Evolutionary conservation across 2,797 vertebrate species (phyloP).

Genomic region (Numenius phaeopus): DNA sequence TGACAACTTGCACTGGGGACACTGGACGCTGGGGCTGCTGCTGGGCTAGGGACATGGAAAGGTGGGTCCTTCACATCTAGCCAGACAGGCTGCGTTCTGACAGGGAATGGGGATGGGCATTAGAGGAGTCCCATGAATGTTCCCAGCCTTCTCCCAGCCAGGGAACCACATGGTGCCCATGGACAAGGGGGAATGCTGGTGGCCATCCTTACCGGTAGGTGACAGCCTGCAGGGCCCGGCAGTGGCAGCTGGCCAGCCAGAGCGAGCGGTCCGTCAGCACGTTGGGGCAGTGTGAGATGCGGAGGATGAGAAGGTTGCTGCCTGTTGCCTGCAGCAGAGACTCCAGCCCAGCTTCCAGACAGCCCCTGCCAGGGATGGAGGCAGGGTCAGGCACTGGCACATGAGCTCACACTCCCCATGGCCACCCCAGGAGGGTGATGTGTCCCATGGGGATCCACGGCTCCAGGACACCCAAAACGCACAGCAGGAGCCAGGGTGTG

Average conservation of each 20-base stretch:
- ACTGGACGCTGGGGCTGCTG: background rate
- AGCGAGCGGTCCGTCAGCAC: slow-evolving; percentile 97
- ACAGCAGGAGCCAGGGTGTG: rapidly evolving
- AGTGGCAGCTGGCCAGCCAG: slow-evolving; percentile 99
- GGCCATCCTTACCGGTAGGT: slow-evolving; percentile 89
- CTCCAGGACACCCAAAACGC: background rate
- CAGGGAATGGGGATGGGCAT: background rate
- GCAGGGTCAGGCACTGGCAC: rapidly evolving
- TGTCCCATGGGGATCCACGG: rapidly evolving
- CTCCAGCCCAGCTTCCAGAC: slow-evolving; percentile 96
- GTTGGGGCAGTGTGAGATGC: slow-evolving; percentile 98
- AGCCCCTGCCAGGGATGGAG: slow-evolving; percentile 82
- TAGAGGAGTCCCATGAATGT: background rate
- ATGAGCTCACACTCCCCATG: rapidly evolving
- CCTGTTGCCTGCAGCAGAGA: slow-evolving; percentile 95
- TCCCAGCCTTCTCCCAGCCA: background rate
- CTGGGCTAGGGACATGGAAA: background rate
- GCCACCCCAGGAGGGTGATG: background rate
- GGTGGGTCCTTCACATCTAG: background rate
- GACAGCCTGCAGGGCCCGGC: slow-evolving; percentile 95
- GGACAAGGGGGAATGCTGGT: rapidly evolving
- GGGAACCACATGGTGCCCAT: rapidly evolving
- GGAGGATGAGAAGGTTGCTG: slow-evolving; percentile 94
- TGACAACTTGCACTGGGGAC: background rate
- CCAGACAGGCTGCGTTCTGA: rapidly evolving